These are phyloP conservation scores for Drosophila longiperda DNA, from an alignment of 2,888 invertebrate genomes.

Conservation along the genomic window DNA sequence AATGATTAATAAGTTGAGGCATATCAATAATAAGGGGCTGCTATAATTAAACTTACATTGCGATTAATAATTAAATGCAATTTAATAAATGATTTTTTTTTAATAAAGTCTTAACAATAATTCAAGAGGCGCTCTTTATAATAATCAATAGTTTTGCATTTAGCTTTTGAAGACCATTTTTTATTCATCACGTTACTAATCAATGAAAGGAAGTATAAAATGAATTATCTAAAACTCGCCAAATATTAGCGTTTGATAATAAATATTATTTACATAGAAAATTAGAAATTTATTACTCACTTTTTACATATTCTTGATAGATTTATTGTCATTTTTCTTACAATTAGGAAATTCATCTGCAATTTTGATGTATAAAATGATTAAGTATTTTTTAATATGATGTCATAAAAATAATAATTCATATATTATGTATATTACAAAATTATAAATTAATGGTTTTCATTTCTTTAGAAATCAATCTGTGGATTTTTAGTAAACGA, in stretches of 20 bases:
- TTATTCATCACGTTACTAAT: background rate
- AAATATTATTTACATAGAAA: background rate
- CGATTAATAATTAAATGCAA: background rate
- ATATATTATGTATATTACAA: background rate
- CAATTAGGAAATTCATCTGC: background rate
- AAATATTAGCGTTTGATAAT: background rate
- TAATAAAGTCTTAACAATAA: background rate
- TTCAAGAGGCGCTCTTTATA: background rate
- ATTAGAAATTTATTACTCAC: background rate
- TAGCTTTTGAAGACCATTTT: background rate
- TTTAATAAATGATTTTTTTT: background rate
- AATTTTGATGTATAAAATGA: background rate
- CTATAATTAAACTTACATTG: background rate
- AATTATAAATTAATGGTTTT: background rate
- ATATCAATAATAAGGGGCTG: background rate
- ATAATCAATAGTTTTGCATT: no score
- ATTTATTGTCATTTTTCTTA: background rate
- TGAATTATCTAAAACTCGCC: background rate
- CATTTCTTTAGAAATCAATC: background rate
- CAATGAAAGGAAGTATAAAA: background rate
- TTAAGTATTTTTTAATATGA: background rate
- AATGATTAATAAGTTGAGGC: conserved; percentile 2
- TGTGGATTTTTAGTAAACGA: background rate
- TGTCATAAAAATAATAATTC: background rate
- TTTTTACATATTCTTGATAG: background rate